A percentile compares a stretch with the other conserved stretches of the same genome.
phyloP scores from a whole-genome alignment of 2,113 vertebrate genomes.

The Lophochroa leadbeateri region DNA sequence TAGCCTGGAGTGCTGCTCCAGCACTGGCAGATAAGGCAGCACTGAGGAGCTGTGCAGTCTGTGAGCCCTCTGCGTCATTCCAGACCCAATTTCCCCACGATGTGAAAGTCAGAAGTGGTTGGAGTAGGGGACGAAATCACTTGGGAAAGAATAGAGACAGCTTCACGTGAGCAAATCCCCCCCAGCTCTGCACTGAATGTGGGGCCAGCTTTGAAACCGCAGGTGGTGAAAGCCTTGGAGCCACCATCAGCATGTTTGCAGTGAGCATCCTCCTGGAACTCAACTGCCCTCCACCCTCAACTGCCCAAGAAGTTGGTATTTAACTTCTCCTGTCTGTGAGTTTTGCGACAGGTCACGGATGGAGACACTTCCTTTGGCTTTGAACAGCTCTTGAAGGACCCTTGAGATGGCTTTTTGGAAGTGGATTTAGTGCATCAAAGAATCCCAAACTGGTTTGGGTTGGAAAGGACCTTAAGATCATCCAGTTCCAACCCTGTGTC shows the following conservation, averaged over 20 bases:
- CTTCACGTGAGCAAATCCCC: rapidly evolving
- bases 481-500: neutral
- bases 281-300: neutral
- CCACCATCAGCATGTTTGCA: neutral
- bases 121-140: neutral
- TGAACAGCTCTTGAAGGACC: neutral
- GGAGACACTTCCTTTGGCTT: neutral
- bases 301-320: neutral
- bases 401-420: rapidly evolving
- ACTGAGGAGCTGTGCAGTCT: neutral
- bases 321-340: neutral
- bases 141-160: neutral
- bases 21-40: neutral
- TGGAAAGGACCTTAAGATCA: neutral
- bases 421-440: neutral
- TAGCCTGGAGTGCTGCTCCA: neutral
- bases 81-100: rapidly evolving
- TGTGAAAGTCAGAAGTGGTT: neutral
- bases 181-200: neutral
- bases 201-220: neutral
- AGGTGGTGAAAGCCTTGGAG: neutral
- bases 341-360: neutral
- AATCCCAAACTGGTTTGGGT: neutral
- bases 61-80: neutral
- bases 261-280: neutral